Evolutionary conservation across 2,113 vertebrate species (phyloP).

Genomic region (Ursus arctos): DNA sequence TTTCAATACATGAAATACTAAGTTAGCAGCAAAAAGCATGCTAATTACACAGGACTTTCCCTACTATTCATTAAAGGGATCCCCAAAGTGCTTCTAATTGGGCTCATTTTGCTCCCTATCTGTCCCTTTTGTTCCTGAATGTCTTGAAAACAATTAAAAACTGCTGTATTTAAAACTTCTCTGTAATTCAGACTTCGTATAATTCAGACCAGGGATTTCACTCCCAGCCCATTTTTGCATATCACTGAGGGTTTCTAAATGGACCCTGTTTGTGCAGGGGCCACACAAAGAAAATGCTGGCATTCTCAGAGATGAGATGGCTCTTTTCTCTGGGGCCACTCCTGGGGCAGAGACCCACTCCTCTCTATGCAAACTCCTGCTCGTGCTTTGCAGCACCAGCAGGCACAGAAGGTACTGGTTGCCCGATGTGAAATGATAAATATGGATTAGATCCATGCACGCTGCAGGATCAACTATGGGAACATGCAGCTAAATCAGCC

Average conservation of each 20-base stretch:
- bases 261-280: fast-evolving
- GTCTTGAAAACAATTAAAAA: conserved; percentile 46
- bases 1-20: not conserved
- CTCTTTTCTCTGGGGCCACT: not conserved
- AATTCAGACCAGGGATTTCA: not conserved
- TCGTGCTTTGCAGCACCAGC: fast-evolving
- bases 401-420: conserved; percentile 26
- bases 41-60: conserved; percentile 35
- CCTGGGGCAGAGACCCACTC: not conserved
- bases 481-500: conserved; percentile 37
- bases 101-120: not conserved
- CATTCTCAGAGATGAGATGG: not conserved
- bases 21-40: not conserved
- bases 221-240: not conserved
- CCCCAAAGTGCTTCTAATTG: conserved; percentile 2
- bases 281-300: not conserved
- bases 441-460: conserved; percentile 38
- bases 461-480: conserved; percentile 53
- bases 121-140: not conserved
- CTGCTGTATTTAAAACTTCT: not conserved
- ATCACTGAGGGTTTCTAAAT: not conserved
- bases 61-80: conserved; percentile 1
- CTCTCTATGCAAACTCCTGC: not conserved
- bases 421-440: conserved; percentile 41
- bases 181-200: not conserved